Evolutionary conservation across 2,888 invertebrate genomes (phyloP).

Genomic region (Philereme transversata): DNA sequence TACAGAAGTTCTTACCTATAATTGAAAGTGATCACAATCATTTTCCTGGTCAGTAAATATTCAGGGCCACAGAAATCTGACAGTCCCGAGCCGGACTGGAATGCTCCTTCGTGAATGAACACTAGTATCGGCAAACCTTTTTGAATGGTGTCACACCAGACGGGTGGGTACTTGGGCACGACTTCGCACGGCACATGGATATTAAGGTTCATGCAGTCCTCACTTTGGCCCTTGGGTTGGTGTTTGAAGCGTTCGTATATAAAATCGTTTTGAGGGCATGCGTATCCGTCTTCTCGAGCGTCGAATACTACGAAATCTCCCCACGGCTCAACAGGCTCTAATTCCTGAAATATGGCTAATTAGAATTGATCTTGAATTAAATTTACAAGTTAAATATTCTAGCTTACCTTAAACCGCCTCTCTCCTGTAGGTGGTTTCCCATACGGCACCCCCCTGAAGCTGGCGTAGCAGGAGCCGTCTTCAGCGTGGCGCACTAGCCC

Average conservation of each 20-base stretch:
- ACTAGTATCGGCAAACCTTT: slow-evolving; percentile 32
- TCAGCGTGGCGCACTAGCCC: slow-evolving; percentile 31
- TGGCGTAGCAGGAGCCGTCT: slow-evolving; percentile 33
- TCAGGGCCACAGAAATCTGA: slow-evolving; percentile 40
- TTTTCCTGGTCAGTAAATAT: slow-evolving; percentile 36
- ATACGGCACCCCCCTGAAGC: slow-evolving; percentile 42
- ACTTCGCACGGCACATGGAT: slow-evolving; percentile 27
- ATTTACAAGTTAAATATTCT: slow-evolving; percentile 7
- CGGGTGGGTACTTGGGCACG: too few relatives aligned
- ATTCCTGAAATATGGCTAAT: slow-evolving; percentile 37
- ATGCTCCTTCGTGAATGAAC: slow-evolving; percentile 33
- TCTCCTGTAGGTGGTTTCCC: slow-evolving; percentile 32
- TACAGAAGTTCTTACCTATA: slow-evolving; percentile 40
- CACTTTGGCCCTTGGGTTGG: slow-evolving; percentile 41
- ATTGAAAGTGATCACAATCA: slow-evolving; percentile 66
- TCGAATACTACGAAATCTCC: slow-evolving; percentile 59
- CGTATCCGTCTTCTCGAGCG: slow-evolving; percentile 79
- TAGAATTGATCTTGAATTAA: neutral
- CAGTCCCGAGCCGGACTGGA: slow-evolving; percentile 30
- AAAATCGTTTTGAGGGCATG: slow-evolving; percentile 80
- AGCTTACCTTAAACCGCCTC: slow-evolving; percentile 48
- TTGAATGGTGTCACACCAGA: too few relatives aligned
- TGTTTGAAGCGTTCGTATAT: slow-evolving; percentile 41
- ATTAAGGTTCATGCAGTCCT: slow-evolving; percentile 52
- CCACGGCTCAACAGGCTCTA: slow-evolving; percentile 61